phyloP scores from a whole-genome alignment of 2,888 invertebrate species.

The Platyscelio sp. region DNA sequence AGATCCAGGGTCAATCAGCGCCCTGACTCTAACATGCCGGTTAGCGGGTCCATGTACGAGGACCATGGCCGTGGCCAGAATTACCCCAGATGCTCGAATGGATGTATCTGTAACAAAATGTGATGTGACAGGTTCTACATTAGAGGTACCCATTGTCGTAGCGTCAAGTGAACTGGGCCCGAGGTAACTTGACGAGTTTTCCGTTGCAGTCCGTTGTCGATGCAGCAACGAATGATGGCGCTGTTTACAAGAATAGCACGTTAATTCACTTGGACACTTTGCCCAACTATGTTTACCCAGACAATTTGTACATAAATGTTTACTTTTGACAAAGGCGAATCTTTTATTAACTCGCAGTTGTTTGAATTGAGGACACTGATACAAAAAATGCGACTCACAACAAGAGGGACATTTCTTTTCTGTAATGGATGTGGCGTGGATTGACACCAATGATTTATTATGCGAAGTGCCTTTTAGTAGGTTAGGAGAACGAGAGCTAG shows the following conservation, averaged over 20 bases:
- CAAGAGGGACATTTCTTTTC: neutral
- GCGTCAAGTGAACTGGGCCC: too few species aligned
- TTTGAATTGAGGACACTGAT: neutral
- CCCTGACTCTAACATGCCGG: neutral
- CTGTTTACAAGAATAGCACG: neutral
- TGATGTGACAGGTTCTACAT: neutral
- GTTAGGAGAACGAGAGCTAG: too few species aligned
- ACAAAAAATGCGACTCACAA: neutral
- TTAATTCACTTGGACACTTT: neutral
- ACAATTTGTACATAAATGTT: slow-evolving; percentile 8
- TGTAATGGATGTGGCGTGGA: too few species aligned
- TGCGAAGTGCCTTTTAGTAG: too few species aligned
- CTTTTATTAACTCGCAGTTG: neutral
- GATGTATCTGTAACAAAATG: neutral
- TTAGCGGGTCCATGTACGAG: neutral
- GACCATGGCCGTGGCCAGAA: slow-evolving; percentile 3
- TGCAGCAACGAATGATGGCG: slow-evolving; percentile 9
- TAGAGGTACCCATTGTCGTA: neutral
- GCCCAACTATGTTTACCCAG: neutral
- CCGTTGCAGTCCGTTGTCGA: neutral
- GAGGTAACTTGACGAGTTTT: too few species aligned
- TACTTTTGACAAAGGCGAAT: neutral
- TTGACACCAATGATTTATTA: too few species aligned
- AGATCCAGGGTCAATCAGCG: neutral
- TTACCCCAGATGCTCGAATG: neutral